These are phyloP conservation scores for Bostrychus sinensis DNA, from an alignment of 2,113 vertebrate species.

Conservation along the genomic window DNA sequence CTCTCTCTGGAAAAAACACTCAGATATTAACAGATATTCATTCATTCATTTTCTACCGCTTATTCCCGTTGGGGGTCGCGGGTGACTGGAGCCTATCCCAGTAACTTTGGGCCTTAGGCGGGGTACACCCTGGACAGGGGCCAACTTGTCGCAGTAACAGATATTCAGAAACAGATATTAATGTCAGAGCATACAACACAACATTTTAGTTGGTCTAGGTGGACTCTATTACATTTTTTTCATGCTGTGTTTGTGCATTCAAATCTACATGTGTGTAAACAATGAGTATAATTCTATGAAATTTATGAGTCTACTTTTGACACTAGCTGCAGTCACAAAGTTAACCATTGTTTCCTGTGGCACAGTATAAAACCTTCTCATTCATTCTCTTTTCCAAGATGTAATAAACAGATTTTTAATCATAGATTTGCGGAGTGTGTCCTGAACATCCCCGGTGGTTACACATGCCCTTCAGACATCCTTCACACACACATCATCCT, in stretches of 20 bases:
- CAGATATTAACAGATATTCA: too few species aligned
- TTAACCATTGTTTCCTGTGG: not conserved
- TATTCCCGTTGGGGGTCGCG: too few species aligned
- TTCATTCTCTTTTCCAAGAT: not conserved
- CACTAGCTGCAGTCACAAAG: not conserved
- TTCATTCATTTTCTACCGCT: too few species aligned
- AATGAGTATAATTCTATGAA: not conserved
- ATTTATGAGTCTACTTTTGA: not conserved
- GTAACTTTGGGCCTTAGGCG: too few species aligned
- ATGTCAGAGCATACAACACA: not conserved
- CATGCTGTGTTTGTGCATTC: not conserved
- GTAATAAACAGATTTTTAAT: not conserved
- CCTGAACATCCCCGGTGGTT: not conserved
- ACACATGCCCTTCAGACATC: conserved; percentile 47
- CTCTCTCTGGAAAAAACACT: not conserved
- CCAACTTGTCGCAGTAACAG: too few species aligned
- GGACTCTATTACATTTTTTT: too few species aligned
- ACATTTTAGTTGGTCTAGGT: too few species aligned
- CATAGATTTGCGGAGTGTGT: not conserved
- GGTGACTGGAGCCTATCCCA: too few species aligned
- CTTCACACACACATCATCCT: conserved; percentile 29
- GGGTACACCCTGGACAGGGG: too few species aligned
- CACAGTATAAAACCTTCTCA: not conserved
- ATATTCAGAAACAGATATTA: too few species aligned
- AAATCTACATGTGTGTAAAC: not conserved